phyloP scores from a whole-genome alignment of 2,113 vertebrate genomes.

The Lynx canadensis region DNA sequence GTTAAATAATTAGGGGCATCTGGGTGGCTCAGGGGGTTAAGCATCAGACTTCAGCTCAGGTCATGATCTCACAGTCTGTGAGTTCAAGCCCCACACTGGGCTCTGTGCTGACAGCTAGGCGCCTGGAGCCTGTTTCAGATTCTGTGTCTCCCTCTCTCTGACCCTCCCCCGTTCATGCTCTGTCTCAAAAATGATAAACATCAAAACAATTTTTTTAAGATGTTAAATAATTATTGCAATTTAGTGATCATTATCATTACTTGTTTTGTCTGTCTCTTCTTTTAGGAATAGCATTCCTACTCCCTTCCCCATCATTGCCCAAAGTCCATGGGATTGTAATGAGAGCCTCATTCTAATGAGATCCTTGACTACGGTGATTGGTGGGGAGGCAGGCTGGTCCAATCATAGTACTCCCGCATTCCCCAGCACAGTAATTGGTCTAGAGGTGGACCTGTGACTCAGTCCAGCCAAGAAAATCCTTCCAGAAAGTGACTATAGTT shows the following conservation, averaged over 20 bases:
- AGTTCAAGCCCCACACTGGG: too few relatives aligned
- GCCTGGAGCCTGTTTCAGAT: too few relatives aligned
- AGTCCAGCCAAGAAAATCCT: not conserved
- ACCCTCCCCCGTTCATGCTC: too few relatives aligned
- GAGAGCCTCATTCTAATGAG: not conserved
- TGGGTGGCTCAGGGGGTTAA: too few relatives aligned
- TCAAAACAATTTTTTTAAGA: not conserved
- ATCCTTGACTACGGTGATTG: not conserved
- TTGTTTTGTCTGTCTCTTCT: not conserved
- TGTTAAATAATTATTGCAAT: not conserved
- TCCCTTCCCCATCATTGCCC: too few relatives aligned
- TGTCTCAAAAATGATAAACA: too few relatives aligned
- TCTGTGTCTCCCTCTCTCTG: too few relatives aligned
- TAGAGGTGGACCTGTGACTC: not conserved
- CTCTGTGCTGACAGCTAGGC: too few relatives aligned
- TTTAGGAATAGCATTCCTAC: not conserved
- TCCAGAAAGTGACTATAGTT: not conserved
- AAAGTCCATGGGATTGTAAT: too few relatives aligned
- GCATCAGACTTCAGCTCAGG: too few relatives aligned
- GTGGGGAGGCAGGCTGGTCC: too few relatives aligned
- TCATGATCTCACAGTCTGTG: too few relatives aligned
- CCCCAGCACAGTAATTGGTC: not conserved
- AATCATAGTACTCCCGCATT: not conserved
- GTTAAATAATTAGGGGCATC: not conserved
- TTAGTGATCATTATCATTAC: not conserved